These are phyloP conservation scores for Psilopogon haemacephalus DNA, from an alignment of 2,113 vertebrate genomes.

Conservation along the genomic window DNA sequence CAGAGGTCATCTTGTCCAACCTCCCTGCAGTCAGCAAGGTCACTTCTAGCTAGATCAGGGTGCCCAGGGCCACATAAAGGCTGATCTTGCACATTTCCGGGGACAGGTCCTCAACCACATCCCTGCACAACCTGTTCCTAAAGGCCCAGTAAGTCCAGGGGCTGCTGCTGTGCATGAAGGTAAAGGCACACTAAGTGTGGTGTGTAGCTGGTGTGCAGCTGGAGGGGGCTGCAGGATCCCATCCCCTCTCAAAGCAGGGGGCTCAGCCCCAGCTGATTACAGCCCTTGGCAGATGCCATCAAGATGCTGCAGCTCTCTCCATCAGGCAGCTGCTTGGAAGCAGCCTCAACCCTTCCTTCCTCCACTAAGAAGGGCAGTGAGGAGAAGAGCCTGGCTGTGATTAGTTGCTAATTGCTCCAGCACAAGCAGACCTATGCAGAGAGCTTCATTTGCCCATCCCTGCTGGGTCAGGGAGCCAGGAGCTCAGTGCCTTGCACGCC, in stretches of 20 bases:
- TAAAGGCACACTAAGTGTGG: fast-evolving
- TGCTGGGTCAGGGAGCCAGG: fast-evolving
- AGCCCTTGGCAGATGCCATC: fast-evolving
- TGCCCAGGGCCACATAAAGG: too few relatives aligned
- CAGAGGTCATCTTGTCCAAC: too few relatives aligned
- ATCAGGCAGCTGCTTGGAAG: neutral
- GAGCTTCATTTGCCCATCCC: neutral
- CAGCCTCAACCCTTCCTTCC: neutral
- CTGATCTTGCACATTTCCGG: too few relatives aligned
- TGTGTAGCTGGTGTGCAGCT: neutral
- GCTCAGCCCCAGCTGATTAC: neutral
- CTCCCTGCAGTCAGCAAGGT: too few relatives aligned
- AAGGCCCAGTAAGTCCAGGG: neutral
- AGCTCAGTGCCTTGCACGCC: fast-evolving
- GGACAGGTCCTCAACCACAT: too few relatives aligned
- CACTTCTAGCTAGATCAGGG: too few relatives aligned
- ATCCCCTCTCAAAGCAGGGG: fast-evolving
- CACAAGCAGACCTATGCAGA: fast-evolving
- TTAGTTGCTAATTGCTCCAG: neutral
- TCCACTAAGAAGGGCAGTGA: neutral
- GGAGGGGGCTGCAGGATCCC: neutral
- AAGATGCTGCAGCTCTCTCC: neutral
- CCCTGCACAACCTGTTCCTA: neutral
- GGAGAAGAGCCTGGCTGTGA: neutral
- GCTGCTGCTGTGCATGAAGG: neutral